Base-by-base conservation (phyloP, 2,113 vertebrate genomes). In the Malaclemys terrapin region DNA sequence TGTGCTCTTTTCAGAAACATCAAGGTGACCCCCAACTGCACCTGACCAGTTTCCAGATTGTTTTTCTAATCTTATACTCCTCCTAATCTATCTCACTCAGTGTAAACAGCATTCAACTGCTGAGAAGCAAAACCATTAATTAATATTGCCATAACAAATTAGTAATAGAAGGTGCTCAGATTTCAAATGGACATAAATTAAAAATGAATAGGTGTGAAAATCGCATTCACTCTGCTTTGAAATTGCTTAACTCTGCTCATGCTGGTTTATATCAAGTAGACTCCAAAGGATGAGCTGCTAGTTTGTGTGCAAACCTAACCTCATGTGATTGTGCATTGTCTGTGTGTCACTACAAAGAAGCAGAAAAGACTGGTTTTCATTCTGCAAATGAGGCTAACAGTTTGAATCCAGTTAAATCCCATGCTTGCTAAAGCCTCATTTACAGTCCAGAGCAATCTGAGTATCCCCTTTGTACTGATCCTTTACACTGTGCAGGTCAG, bases 81-180 rank as follows among this genome's bases (percentile, higher is more conserved):
- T 98, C 96, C 97, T 98, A 98, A 99, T 98, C 98, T 98, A 91
- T 98, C 97, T 98, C 89, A n/a, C 90, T 97, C 98, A 96, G 97
- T 97, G 98, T 98, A 98, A 98, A 98, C 98, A 97, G 83, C 57
- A n/a, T 95, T 96, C 97, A 95, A 90, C 89, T 84, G 97, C 97
- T 97, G 91, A 98, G 97, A 98, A 98, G 98, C 97, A 97, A 96
- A 98, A 97, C 96, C 97, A 98, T 98, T 99, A 98, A 99, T 99
- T 99, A 99, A 99, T 99, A 98, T 97, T 98, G 97, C 98, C 98
- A 96, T 98, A 98, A 98, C 97, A 98, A 98, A 98, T 99, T 98
- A 98, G 96, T 93, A 93, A 98, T 96, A 97, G 95, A 96, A 84
- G 91, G 56, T 92, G 93, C 54, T 88, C 90, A 91, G 72, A 95